Conservation (phyloP, 1,140 invertebrate genomes). For the Branchinecta lindahli region DNA sequence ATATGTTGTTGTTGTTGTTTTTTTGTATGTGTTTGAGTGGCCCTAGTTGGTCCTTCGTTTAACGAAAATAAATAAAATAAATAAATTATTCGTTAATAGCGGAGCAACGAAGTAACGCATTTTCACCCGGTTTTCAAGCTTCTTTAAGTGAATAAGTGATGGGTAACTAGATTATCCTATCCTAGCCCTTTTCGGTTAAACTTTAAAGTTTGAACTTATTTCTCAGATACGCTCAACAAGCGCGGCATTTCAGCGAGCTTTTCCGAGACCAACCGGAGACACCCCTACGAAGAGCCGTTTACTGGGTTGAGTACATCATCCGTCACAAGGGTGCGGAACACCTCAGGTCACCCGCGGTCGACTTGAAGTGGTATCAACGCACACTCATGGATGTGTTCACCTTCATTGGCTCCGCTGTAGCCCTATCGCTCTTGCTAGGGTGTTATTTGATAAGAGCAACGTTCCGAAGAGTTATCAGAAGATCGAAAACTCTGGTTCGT, state of each 20-base stretch:
- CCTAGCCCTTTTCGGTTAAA: no score
- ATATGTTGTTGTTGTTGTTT: no score
- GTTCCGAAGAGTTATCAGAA: background rate
- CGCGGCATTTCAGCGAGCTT: constrained; percentile 14
- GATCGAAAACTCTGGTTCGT: background rate
- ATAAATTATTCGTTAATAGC: no score
- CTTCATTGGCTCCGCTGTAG: background rate
- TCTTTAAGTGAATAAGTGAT: no score
- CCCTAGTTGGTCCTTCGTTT: no score
- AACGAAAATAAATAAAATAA: no score
- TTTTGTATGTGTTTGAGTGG: no score
- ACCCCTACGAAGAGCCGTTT: constrained; percentile 27
- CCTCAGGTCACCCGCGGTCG: constrained; percentile 22
- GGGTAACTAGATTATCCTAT: no score
- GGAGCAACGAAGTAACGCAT: no score
- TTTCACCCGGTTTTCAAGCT: no score
- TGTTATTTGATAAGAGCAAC: background rate
- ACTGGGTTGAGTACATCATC: constrained; percentile 30
- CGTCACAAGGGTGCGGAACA: constrained; percentile 26
- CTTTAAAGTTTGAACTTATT: background rate
- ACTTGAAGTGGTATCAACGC: constrained; percentile 24
- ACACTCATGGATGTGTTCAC: constrained; percentile 24
- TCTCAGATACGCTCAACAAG: constrained; percentile 12
- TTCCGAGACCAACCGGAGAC: constrained; percentile 25
- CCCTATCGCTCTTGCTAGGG: background rate